Conservation (phyloP, 2,888 invertebrate genomes). For the Odontothrips loti region DNA sequence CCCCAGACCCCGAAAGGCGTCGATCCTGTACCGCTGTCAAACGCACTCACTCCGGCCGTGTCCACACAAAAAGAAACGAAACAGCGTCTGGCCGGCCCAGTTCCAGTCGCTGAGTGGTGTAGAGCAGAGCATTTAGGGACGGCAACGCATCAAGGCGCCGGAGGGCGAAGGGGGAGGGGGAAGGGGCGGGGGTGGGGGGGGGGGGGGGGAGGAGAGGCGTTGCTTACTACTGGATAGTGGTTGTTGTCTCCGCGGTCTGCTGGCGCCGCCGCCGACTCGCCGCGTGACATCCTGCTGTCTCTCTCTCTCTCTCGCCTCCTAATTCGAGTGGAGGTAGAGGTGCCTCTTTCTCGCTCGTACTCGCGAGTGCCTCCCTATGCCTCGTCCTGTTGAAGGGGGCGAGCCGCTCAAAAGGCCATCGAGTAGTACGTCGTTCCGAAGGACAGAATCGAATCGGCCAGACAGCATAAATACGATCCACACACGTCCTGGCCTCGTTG, state of each 20-base stretch:
- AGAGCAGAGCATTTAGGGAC: not conserved
- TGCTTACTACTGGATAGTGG: not conserved
- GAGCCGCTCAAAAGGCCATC: no score
- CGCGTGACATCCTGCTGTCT: not conserved
- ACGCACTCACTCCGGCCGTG: not conserved
- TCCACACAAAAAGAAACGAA: not conserved
- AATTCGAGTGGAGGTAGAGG: no score
- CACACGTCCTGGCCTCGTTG: not conserved
- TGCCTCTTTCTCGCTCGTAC: not conserved
- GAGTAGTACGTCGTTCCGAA: no score
- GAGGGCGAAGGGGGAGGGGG: not conserved
- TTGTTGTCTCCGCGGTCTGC: not conserved
- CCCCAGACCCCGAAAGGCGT: not conserved
- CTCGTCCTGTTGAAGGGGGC: no score
- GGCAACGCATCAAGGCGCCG: not conserved
- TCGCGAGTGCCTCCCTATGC: no score
- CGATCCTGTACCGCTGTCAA: not conserved
- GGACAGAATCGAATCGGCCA: no score
- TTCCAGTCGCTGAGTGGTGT: not conserved
- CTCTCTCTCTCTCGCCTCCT: not conserved
- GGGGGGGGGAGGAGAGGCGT: not conserved
- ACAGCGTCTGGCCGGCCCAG: not conserved
- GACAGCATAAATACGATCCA: no score
- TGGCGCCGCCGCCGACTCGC: not conserved
- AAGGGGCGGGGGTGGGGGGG: not conserved